Conservation (phyloP, 2,113 vertebrate genomes). For the Vidua macroura region DNA sequence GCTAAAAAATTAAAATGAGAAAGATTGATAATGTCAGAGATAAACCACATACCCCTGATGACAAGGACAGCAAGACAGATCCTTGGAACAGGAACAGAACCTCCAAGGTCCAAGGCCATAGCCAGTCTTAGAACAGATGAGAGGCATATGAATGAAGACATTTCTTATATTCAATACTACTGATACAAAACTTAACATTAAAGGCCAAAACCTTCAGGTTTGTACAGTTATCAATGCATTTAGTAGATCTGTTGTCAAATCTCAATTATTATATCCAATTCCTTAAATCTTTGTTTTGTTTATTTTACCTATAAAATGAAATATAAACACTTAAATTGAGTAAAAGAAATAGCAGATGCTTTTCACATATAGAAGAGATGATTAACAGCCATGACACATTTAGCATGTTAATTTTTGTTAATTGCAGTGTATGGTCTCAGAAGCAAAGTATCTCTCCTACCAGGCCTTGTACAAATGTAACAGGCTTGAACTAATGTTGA, state of each 20-base stretch:
- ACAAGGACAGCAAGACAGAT: neutral
- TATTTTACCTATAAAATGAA: neutral
- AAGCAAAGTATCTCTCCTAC: neutral
- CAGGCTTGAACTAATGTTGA: neutral
- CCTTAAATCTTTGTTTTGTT: neutral
- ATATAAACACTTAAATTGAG: neutral
- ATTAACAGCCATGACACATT: neutral
- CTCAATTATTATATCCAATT: neutral
- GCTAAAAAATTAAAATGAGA: neutral
- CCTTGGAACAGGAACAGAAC: neutral
- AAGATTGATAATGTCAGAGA: neutral
- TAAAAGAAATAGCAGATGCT: neutral
- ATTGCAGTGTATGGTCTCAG: neutral
- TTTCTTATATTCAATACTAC: neutral
- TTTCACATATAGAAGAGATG: neutral
- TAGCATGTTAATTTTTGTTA: neutral
- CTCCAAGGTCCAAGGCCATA: neutral
- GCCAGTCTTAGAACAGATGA: neutral
- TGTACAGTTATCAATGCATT: neutral
- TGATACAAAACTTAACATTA: neutral
- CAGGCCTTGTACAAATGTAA: neutral
- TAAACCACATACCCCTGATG: neutral
- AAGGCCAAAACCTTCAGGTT: neutral
- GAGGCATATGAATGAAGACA: neutral
- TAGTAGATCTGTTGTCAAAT: neutral